Evolutionary conservation across 2,888 invertebrate species (phyloP), one percentile per base, ranked within the genome.

Genomic region (Brenthis ino): DNA sequence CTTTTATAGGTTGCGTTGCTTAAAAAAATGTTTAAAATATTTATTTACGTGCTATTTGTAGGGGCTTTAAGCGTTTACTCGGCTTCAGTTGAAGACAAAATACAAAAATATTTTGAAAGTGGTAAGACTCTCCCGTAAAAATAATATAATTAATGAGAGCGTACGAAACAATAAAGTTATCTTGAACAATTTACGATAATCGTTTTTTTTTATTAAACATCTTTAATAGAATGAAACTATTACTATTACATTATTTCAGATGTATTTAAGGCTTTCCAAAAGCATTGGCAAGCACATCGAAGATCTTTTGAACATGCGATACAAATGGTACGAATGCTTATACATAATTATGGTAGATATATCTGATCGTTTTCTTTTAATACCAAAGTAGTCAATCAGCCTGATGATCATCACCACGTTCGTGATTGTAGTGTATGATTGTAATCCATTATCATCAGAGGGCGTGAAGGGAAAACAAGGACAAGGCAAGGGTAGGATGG

Each of bases 261-360:
- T 3, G 69, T 71, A 6, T 71, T 79, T 3, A 54, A 50, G 6
- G 43, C 53, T 3, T 76, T 82, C 61, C 73, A 76, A 66, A 65
- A 71, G 0, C 66, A 76, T 64, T 88, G 88, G 88, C 71, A 77
- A 12, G 70, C 54, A 16, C 70, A 80, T 37, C 79, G 74, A 74
- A 75, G 51, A 16, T 70, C 82, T 14, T 75, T 78, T 24, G 83
- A 87, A 75, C 76, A 81, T 68, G 79, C 84, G 1, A 57, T 87
- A 57, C 43, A 69, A 55, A 48, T 64, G 70, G 88, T 88, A 55
- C 16, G 47, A 37, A 55, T 6, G 13, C 33, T 13, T 20, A n/a
- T 61, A 8, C 28, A 24, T 61, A 50, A 24, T 13, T 13, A 13
- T 6, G 13, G 16, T 43, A 61, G 24, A 4, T 28, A 51, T 20